A percentile compares a stretch with the other conserved stretches of the same genome.
These are phyloP conservation scores for Neopelma chrysocephalum DNA, from an alignment of 2,797 vertebrate genomes.

Conservation along the genomic window DNA sequence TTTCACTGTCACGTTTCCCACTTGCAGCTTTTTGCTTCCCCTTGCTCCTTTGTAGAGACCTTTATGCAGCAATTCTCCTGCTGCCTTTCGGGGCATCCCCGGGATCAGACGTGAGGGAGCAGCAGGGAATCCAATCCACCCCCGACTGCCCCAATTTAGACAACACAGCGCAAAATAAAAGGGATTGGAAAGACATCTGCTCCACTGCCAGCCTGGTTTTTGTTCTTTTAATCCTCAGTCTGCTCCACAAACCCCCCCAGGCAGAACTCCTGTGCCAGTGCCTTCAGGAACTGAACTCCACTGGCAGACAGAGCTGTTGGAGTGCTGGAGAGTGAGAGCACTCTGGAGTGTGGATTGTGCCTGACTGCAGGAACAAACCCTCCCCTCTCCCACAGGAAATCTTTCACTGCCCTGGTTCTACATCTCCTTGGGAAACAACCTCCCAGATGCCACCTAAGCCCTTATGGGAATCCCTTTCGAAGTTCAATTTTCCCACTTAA, in stretches of 20 bases:
- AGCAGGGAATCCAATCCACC: not conserved
- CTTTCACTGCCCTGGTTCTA: not conserved
- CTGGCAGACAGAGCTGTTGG: not conserved
- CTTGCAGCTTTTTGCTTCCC: not conserved
- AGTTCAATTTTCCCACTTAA: not conserved
- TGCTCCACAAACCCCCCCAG: not conserved
- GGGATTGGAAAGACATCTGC: not conserved
- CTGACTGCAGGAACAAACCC: not conserved
- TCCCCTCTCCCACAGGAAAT: not conserved
- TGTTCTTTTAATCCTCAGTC: slow-evolving; percentile 2
- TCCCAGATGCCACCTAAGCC: fast-evolving
- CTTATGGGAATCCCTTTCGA: not conserved
- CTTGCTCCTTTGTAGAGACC: not conserved
- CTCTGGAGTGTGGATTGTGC: not conserved
- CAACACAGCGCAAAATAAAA: not conserved
- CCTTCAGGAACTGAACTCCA: not conserved
- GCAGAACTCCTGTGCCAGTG: not conserved
- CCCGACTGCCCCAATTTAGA: not conserved
- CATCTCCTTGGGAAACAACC: not conserved
- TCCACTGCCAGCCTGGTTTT: not conserved
- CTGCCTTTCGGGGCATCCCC: not conserved
- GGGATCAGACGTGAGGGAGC: slow-evolving; percentile 8
- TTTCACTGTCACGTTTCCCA: not conserved
- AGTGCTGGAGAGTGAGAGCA: not conserved
- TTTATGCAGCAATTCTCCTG: not conserved